These are phyloP conservation scores for Axinella damicornis DNA, from an alignment of 37 sponge, comb jelly and placozoan species.

Conservation along the genomic window DNA sequence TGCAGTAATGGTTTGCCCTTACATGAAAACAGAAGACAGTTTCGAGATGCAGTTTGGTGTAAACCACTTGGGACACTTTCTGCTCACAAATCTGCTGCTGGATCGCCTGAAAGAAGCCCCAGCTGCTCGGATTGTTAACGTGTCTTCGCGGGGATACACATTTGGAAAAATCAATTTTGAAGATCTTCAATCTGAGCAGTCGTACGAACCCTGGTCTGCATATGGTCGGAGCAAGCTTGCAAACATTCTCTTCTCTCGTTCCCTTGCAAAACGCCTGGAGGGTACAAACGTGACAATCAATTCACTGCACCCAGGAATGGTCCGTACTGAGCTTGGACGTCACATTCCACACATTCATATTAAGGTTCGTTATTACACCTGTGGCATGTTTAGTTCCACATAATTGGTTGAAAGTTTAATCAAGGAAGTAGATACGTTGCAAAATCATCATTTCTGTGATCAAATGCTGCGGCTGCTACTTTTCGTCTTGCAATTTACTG, in stretches of 20 bases:
- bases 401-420: too few relatives aligned
- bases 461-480: too few relatives aligned
- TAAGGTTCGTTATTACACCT: too few relatives aligned
- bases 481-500: too few relatives aligned
- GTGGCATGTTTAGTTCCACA: too few relatives aligned
- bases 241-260: conserved; percentile 78
- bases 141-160: conserved; percentile 58
- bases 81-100: conserved; percentile 67
- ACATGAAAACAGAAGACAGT: conserved; percentile 61
- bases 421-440: too few relatives aligned
- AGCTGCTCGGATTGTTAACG: conserved; percentile 77
- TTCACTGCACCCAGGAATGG: conserved; percentile 79
- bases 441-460: too few relatives aligned
- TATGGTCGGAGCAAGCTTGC: conserved; percentile 85
- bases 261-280: conserved; percentile 62
- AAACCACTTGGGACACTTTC: conserved; percentile 75
- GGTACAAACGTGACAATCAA: conserved; percentile 74
- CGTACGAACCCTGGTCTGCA: conserved; percentile 22
- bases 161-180: conserved; percentile 48
- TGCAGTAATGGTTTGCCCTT: conserved; percentile 52
- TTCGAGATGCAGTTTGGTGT: conserved; percentile 70
- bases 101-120: conserved; percentile 70
- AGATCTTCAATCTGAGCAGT: conserved; percentile 40
- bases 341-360: too few relatives aligned
- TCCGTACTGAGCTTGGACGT: conserved; percentile 62